These are phyloP conservation scores for Phyllostomus discolor DNA, from an alignment of 2,113 vertebrate genomes.

Conservation along the genomic window DNA sequence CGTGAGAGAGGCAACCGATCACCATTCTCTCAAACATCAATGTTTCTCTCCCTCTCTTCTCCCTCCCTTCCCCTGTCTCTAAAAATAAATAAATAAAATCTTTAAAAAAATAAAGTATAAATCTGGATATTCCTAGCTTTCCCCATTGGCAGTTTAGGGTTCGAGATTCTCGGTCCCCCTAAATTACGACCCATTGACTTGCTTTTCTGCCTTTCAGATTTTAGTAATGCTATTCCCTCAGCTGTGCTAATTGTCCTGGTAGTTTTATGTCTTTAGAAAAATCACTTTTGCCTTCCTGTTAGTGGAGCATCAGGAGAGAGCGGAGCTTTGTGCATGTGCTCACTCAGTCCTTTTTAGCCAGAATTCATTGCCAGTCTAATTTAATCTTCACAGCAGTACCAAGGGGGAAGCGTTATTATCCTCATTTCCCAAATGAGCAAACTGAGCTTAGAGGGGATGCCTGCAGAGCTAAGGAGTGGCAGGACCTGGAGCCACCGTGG, in stretches of 20 bases:
- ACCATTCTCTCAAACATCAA: too few relatives aligned
- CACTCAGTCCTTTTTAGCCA: slow-evolving; percentile 4
- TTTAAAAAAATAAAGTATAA: too few relatives aligned
- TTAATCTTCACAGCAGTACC: not conserved
- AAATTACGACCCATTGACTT: not conserved
- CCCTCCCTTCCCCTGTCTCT: too few relatives aligned
- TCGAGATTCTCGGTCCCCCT: not conserved
- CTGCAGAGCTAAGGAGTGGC: not conserved
- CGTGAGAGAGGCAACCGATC: too few relatives aligned
- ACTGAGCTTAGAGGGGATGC: not conserved
- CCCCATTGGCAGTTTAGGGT: not conserved
- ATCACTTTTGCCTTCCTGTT: not conserved
- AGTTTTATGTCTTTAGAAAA: not conserved
- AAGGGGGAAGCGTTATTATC: not conserved
- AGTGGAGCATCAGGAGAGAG: not conserved
- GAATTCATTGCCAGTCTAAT: not conserved
- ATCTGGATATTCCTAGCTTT: not conserved
- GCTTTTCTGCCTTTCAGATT: not conserved
- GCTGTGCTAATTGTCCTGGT: not conserved
- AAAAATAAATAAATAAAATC: too few relatives aligned
- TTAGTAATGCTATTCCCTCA: not conserved
- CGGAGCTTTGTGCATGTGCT: not conserved
- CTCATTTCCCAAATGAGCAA: not conserved
- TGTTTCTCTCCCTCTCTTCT: too few relatives aligned
- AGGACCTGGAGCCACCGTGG: not conserved